Evolutionary conservation across 2,888 invertebrate genomes (phyloP).

Genomic region (Hydraecia micacea): DNA sequence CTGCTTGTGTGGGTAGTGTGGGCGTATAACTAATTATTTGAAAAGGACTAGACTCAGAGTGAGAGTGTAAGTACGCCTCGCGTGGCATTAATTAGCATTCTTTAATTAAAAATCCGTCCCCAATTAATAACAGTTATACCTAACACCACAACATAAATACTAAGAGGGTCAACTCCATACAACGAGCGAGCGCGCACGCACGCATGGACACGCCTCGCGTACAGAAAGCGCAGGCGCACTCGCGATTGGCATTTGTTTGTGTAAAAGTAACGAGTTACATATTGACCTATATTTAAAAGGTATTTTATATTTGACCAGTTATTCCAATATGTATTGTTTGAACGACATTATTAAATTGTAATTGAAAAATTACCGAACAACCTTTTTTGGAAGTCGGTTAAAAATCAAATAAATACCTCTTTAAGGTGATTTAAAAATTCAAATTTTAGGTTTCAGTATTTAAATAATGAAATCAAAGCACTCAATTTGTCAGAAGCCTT

Average conservation of each 20-base stretch:
- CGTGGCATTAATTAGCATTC: slow-evolving; percentile 45
- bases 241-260: too few relatives aligned
- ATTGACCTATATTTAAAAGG: not conserved
- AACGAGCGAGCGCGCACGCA: not conserved
- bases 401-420: not conserved
- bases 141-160: not conserved
- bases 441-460: not conserved
- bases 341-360: not conserved
- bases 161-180: not conserved
- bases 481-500: not conserved
- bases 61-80: slow-evolving; percentile 2
- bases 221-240: not conserved
- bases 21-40: slow-evolving; percentile 22
- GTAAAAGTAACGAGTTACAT: too few relatives aligned
- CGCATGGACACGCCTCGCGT: not conserved
- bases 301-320: not conserved
- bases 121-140: slow-evolving; percentile 33
- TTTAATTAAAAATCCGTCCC: slow-evolving; percentile 50
- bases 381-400: too few relatives aligned
- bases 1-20: too few relatives aligned
- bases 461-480: not conserved
- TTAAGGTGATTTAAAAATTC: not conserved
- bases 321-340: not conserved
- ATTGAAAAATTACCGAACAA: not conserved
- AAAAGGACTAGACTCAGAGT: not conserved